These are phyloP conservation scores for Mallotus villosus DNA, from an alignment of 2,797 vertebrate species.

Conservation along the genomic window DNA sequence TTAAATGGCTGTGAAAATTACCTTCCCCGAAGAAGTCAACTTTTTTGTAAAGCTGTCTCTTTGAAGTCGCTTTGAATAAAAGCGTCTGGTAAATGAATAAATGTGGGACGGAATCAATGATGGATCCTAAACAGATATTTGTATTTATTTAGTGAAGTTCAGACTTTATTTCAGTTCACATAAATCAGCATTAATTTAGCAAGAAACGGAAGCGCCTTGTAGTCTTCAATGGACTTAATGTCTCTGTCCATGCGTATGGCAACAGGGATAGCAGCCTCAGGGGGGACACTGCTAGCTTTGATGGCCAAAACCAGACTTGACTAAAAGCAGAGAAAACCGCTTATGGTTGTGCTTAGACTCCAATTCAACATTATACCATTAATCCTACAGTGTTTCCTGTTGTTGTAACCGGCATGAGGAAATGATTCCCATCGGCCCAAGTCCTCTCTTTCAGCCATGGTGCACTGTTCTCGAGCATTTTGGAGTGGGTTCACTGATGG, in stretches of 20 bases:
- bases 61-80: too few species aligned
- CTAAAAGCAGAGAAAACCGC: not conserved
- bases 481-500: not conserved
- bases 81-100: too few species aligned
- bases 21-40: conserved; percentile 3
- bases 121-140: not conserved
- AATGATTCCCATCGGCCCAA: not conserved
- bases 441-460: not conserved
- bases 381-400: not conserved
- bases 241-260: conserved; percentile 3
- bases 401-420: not conserved
- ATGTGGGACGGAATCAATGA: not conserved
- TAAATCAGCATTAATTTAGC: not conserved
- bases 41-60: too few species aligned
- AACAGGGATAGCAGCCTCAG: not conserved
- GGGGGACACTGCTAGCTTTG: not conserved
- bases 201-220: conserved; percentile 4
- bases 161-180: conserved; percentile 3
- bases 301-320: not conserved
- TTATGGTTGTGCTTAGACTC: not conserved
- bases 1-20: conserved; percentile 9
- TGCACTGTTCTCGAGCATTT: not conserved
- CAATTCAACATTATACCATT: not conserved
- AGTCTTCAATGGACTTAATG: not conserved
- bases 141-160: not conserved